These are phyloP conservation scores for Oophaga pumilio DNA, from an alignment of 2,113 vertebrate genomes.

Conservation along the genomic window DNA sequence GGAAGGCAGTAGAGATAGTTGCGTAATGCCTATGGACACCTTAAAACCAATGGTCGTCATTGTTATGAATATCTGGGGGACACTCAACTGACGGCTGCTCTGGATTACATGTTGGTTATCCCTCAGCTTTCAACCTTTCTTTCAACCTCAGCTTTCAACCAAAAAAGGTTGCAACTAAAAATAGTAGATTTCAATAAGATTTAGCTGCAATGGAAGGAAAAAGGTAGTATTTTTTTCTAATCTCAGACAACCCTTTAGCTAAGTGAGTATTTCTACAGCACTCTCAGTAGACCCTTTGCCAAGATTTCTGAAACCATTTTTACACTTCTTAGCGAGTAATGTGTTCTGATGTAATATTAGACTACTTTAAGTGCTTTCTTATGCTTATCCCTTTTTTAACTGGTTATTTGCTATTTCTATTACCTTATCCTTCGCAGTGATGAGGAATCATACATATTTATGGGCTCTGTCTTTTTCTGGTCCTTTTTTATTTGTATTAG, in stretches of 20 bases:
- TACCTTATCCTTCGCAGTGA: background rate
- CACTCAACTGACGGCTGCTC: too few species aligned
- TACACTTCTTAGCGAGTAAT: background rate
- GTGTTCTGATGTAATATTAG: background rate
- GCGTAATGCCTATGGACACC: too few species aligned
- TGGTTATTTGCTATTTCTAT: conserved; percentile 19
- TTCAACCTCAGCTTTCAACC: too few species aligned
- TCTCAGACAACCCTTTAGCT: background rate
- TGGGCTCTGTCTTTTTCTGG: conserved; percentile 17
- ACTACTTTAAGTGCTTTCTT: background rate
- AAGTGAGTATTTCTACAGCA: background rate
- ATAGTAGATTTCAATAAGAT: too few species aligned
- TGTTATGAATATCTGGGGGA: too few species aligned
- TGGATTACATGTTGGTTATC: too few species aligned
- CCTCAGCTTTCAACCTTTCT: too few species aligned
- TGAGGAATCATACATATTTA: conserved; percentile 41
- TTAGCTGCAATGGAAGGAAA: too few species aligned
- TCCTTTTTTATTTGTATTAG: conserved; percentile 32
- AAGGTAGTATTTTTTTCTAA: too few species aligned
- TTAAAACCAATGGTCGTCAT: too few species aligned
- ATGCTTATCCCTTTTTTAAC: conserved; percentile 6
- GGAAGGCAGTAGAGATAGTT: too few species aligned
- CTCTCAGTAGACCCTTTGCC: background rate
- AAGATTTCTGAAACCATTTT: background rate
- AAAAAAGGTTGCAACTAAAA: too few species aligned